phyloP scores from a whole-genome alignment of 2,888 invertebrate species.

The Dryococelus australis region DNA sequence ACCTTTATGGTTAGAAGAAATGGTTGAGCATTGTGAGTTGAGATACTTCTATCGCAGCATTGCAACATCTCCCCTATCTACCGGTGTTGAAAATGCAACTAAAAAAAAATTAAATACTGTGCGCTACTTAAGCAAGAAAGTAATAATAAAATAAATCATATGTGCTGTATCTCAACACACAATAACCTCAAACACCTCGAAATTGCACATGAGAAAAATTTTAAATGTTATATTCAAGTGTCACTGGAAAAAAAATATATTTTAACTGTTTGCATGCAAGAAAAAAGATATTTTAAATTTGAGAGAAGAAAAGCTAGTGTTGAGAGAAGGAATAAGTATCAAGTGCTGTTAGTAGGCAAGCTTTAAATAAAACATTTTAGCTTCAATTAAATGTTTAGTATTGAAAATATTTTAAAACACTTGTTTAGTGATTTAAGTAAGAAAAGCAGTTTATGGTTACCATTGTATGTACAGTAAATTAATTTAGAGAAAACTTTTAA shows the following conservation, averaged over 20 bases:
- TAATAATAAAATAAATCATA: not conserved
- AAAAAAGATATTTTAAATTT: not conserved
- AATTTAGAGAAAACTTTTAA: not conserved
- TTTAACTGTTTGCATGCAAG: not conserved
- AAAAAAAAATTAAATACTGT: not conserved
- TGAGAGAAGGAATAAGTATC: not conserved
- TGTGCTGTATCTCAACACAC: not conserved
- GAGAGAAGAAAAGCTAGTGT: not conserved
- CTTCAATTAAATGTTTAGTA: not conserved
- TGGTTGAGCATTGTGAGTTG: not conserved
- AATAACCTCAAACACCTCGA: not conserved
- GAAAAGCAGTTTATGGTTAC: not conserved
- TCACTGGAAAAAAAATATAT: not conserved
- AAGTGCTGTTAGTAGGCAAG: not conserved
- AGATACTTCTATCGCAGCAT: not conserved
- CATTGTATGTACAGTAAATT: not conserved
- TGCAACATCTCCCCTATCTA: not conserved
- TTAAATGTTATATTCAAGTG: not conserved
- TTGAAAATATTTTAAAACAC: not conserved
- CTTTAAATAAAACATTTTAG: not conserved
- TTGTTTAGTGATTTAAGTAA: not conserved
- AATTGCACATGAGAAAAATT: not conserved
- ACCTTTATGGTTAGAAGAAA: not conserved
- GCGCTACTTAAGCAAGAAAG: not conserved
- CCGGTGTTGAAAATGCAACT: not conserved